phyloP scores from a whole-genome alignment of 2,113 vertebrate genomes.

The Halichoeres trimaculatus region DNA sequence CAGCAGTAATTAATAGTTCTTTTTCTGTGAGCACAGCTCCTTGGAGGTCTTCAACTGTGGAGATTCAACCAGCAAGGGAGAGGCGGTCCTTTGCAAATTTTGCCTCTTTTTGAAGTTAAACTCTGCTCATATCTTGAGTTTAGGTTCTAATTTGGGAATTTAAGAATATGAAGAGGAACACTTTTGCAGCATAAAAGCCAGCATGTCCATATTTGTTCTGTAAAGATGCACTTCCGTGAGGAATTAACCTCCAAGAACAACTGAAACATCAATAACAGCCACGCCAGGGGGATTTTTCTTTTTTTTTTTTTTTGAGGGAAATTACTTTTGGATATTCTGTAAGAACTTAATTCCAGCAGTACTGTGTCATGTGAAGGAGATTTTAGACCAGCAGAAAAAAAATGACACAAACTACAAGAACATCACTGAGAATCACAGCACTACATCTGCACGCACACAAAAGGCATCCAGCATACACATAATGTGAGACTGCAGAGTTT shows the following conservation, averaged over 20 bases:
- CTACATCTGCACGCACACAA: background rate
- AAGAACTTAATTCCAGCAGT: conserved; percentile 36
- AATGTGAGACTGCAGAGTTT: conserved; percentile 1
- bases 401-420: conserved; percentile 1
- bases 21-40: conserved; percentile 50
- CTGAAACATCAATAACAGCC: conserved; percentile 20
- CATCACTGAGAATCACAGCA: background rate
- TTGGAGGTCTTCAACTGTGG: conserved; percentile 52
- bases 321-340: conserved; percentile 45
- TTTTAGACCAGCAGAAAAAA: conserved; percentile 24
- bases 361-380: conserved; percentile 20
- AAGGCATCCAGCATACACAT: background rate
- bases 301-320: conserved; percentile 11
- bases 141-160: conserved; percentile 54
- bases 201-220: conserved; percentile 24
- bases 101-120: conserved; percentile 70
- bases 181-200: conserved; percentile 27
- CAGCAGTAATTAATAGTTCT: conserved; percentile 67
- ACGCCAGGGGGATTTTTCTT: conserved; percentile 32
- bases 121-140: conserved; percentile 56
- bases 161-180: conserved; percentile 13
- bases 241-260: conserved; percentile 33
- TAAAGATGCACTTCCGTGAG: conserved; percentile 1
- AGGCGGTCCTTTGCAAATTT: conserved; percentile 44
- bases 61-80: conserved; percentile 23